phyloP scores from a whole-genome alignment of 2,888 invertebrate species.

The Rapana venosa region DNA sequence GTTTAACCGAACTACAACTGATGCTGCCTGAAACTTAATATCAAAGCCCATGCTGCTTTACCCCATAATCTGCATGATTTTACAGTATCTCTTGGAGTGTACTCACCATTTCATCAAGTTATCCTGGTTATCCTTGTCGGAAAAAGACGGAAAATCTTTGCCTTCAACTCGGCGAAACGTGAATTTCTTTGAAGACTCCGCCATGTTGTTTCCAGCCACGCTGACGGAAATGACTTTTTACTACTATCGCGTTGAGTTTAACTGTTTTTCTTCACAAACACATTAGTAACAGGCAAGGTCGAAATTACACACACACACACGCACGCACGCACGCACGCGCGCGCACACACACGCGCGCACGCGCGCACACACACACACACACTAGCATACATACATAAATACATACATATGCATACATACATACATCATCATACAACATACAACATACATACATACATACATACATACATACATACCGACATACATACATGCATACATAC shows the following conservation, averaged over 20 bases:
- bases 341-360: slow-evolving; percentile 7
- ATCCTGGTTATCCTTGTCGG: slow-evolving; percentile 70
- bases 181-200: slow-evolving; percentile 62
- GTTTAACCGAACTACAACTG: not conserved
- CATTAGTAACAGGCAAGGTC: not conserved
- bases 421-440: not conserved
- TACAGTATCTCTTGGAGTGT: not conserved
- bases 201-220: slow-evolving; percentile 54
- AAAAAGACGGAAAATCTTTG: slow-evolving; percentile 68
- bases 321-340: not conserved
- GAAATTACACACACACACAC: not conserved
- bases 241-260: not conserved
- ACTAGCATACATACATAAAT: not conserved
- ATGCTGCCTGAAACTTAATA: not conserved
- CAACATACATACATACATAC: slow-evolving; percentile 18
- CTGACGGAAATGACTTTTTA: not conserved
- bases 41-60: not conserved
- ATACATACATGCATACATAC: not conserved
- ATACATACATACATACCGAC: not conserved
- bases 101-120: slow-evolving; percentile 71
- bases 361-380: slow-evolving; percentile 16
- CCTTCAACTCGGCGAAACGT: slow-evolving; percentile 64
- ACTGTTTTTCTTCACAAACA: too few species aligned
- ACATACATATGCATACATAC: not conserved
- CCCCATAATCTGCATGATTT: not conserved